Evolutionary conservation across 2,113 vertebrate genomes (phyloP).

Genomic region (Melanotaenia duboulayi): DNA sequence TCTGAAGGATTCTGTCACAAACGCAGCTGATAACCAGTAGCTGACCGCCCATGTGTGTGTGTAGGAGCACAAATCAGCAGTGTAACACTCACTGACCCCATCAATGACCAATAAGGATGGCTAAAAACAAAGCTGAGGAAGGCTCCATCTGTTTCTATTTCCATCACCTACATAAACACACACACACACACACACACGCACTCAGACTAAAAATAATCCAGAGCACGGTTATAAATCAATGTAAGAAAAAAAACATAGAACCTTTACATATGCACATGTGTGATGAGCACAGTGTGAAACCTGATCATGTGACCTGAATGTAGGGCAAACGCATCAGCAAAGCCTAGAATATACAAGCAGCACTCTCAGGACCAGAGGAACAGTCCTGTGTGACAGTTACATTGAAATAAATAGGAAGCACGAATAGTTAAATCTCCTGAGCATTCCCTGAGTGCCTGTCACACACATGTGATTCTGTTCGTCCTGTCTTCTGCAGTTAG

Average conservation of each 20-base stretch:
- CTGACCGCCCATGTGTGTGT: slow-evolving; percentile 27
- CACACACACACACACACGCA: slow-evolving; percentile 34
- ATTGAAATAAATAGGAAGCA: slow-evolving; percentile 27
- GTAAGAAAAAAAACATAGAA: slow-evolving; percentile 43
- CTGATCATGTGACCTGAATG: slow-evolving; percentile 52
- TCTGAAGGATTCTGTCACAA: slow-evolving; percentile 11
- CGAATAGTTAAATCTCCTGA: slow-evolving; percentile 26
- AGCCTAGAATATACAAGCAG: slow-evolving; percentile 27
- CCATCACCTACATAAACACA: slow-evolving; percentile 32
- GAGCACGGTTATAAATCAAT: slow-evolving; percentile 67
- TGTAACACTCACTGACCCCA: slow-evolving; percentile 7
- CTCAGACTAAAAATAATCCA: slow-evolving; percentile 65
- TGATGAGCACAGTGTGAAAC: slow-evolving; percentile 13
- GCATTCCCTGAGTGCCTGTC: slow-evolving; percentile 49
- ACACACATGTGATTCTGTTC: slow-evolving; percentile 46
- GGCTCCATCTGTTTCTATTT: slow-evolving; percentile 55
- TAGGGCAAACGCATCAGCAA: slow-evolving; percentile 44
- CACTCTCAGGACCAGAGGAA: slow-evolving; percentile 17
- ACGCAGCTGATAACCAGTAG: slow-evolving; percentile 62
- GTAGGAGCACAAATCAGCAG: slow-evolving; percentile 10
- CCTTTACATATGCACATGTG: slow-evolving; percentile 18
- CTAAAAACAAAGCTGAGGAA: slow-evolving; percentile 9
- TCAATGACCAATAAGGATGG: slow-evolving; percentile 17
- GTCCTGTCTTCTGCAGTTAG: slow-evolving; percentile 35
- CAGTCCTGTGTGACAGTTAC: slow-evolving; percentile 21